Conservation (phyloP, 2,888 invertebrate genomes). For the Euclidia mi region DNA sequence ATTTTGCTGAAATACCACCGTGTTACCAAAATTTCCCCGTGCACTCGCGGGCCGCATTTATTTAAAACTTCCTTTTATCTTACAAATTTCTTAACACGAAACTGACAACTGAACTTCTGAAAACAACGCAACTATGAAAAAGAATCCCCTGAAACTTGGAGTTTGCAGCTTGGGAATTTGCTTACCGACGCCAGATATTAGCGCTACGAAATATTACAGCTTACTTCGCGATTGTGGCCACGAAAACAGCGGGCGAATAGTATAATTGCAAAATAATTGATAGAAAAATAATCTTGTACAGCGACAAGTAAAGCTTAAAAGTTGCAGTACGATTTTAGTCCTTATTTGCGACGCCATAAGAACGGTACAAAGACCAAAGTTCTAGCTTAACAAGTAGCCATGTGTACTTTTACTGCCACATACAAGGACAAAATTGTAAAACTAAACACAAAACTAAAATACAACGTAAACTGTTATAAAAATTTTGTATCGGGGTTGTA, state of each 20-base stretch:
- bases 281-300: no score
- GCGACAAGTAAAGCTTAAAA: no score
- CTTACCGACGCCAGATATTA: constrained; percentile 57
- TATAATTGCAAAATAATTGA: not conserved
- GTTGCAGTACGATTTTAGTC: no score
- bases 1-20: not conserved
- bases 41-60: not conserved
- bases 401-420: no score
- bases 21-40: not conserved
- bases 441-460: no score
- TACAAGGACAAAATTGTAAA: no score
- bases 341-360: no score
- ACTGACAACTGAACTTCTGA: constrained; percentile 54
- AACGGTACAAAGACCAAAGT: no score
- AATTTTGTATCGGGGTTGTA: no score
- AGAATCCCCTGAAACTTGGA: constrained; percentile 43
- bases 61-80: constrained; percentile 31
- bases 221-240: constrained; percentile 32
- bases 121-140: constrained; percentile 54
- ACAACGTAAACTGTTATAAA: no score
- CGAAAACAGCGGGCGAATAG: constrained; percentile 10
- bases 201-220: constrained; percentile 51
- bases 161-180: constrained; percentile 56
- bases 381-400: no score
- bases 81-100: constrained; percentile 42